Base-by-base conservation (phyloP, 92 coral and sea anemone species). In the Chrysogorgia sp. region DNA sequence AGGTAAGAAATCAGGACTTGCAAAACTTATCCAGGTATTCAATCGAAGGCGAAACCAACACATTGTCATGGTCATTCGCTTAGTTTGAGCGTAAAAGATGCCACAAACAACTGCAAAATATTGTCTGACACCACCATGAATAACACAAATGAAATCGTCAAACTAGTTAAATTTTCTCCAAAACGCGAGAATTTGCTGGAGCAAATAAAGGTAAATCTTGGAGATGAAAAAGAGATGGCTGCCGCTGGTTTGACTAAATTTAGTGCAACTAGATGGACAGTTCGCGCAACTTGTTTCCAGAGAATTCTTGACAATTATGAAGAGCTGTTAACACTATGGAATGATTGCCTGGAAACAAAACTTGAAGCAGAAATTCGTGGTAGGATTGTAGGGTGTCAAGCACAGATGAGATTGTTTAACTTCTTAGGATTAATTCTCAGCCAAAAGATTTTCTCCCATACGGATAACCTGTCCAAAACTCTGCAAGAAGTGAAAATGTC, bases 41-140 rank as follows among this genome's bases (percentile, higher is more conserved):
- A 89, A 70, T 83, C 92, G 10, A 88, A 88, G 72, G 89, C 92
- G 50, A 84, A 81, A 57, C 34, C 89, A 64, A 88, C 82, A 43
- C 89, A 88, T 63, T 88, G 89, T 49, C 86, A 85, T 75, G 92
- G 86, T 49, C 87, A 88, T 52, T 84, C 84, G n/a, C 64, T 85
- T n/a, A n/a, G n/a, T n/a, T n/a, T n/a, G n/a, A n/a, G n/a, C n/a
- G n/a, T n/a, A n/a, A n/a, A n/a, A n/a, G n/a, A n/a, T n/a, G n/a
- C n/a, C n/a, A n/a, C n/a, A n/a, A n/a, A n/a, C n/a, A 63, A 76
- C 48, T 65, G 87, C 82, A 83, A 83, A 83, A 19, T 68, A n/a
- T 65, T 83, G 52, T 83, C 87, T 10, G 72, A 60, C 32, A 67
- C 87, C 49, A n/a, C n/a, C n/a, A 34, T 81, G 79, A 72, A 59